These are phyloP conservation scores for Temnopleurus reevesii DNA, from an alignment of 53 echinoderm and acorn worm species.

Conservation along the genomic window DNA sequence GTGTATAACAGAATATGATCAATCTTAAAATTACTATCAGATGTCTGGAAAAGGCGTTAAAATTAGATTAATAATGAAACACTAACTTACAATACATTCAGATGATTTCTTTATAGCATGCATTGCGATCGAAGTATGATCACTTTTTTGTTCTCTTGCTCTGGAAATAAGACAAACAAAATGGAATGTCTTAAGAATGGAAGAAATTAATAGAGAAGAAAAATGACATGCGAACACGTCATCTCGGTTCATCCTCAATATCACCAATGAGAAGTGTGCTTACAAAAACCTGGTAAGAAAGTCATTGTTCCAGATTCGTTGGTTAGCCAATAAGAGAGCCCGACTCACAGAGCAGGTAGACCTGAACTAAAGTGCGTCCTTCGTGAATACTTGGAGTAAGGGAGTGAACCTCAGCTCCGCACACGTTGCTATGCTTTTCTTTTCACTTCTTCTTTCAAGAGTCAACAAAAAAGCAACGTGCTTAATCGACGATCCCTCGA, in stretches of 20 bases:
- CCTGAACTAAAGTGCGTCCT: constrained; percentile 24
- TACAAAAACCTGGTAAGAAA: constrained; percentile 41
- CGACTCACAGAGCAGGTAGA: background rate
- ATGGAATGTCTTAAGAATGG: too few relatives aligned
- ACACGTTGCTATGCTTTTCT: constrained; percentile 27
- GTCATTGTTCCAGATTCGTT: background rate
- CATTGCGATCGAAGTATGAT: too few relatives aligned
- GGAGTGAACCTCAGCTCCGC: constrained; percentile 24
- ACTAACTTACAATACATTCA: too few relatives aligned
- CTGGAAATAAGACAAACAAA: too few relatives aligned
- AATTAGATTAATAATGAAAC: too few relatives aligned
- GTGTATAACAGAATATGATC: too few relatives aligned
- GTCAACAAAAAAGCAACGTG: constrained; percentile 57
- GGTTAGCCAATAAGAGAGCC: constrained; percentile 29
- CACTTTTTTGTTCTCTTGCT: too few relatives aligned
- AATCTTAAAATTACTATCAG: too few relatives aligned
- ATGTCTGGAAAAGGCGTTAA: too few relatives aligned
- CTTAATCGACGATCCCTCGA: constrained; percentile 14
- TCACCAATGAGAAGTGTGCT: constrained; percentile 19
- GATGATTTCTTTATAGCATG: too few relatives aligned
- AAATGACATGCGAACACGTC: constrained; percentile 31
- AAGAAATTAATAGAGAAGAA: background rate
- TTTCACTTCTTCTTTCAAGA: constrained; percentile 35
- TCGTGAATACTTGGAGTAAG: background rate
- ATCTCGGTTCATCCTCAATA: background rate